Conservation (phyloP, 2,113 vertebrate genomes). For the Carlito syrichta region DNA sequence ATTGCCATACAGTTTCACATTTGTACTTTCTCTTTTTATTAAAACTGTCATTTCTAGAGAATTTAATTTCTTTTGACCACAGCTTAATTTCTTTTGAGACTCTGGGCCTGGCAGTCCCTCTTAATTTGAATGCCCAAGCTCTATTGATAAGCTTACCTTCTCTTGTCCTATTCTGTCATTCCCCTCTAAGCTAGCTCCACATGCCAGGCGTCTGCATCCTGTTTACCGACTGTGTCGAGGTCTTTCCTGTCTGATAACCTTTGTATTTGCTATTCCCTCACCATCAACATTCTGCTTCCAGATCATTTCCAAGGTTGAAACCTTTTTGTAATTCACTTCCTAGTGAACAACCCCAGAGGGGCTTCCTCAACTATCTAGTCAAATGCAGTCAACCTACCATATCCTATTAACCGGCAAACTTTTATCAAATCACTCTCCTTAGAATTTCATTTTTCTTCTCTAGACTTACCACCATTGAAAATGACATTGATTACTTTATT, state of each 20-base stretch:
- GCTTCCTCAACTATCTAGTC: neutral
- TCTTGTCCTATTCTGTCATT: neutral
- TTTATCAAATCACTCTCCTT: neutral
- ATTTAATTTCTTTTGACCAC: neutral
- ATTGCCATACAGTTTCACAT: neutral
- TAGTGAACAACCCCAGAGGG: neutral
- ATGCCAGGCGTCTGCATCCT: neutral
- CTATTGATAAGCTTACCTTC: neutral
- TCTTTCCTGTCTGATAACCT: neutral
- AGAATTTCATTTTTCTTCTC: neutral
- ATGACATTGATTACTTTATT: neutral
- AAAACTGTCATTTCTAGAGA: neutral
- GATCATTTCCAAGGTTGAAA: neutral
- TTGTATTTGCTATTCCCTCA: neutral
- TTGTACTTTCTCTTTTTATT: constrained; percentile 17
- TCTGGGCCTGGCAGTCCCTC: neutral
- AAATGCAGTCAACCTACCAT: neutral
- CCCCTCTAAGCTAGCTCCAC: neutral
- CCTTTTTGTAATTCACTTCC: neutral
- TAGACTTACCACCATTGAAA: neutral
- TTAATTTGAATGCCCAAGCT: neutral
- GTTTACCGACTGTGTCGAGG: neutral
- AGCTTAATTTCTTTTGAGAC: neutral
- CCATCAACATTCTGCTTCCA: neutral
- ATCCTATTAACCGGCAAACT: neutral